Evolutionary conservation across 2,888 invertebrate genomes (phyloP).

Genomic region (Papilio protenor): DNA sequence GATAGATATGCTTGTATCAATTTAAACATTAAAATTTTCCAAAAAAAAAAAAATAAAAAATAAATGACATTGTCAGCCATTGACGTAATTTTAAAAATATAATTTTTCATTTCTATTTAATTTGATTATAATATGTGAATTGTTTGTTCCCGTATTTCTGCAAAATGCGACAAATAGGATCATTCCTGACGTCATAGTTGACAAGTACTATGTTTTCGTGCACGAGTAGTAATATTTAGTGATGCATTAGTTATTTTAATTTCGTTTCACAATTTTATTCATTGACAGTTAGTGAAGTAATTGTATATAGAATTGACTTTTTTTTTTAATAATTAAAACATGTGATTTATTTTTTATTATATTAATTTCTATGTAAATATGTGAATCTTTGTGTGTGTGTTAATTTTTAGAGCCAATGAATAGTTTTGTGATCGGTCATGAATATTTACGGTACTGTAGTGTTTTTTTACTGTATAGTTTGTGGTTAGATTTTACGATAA

Average conservation of each 20-base stretch:
- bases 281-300: constrained; percentile 41
- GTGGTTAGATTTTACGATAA: constrained; percentile 67
- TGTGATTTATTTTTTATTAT: constrained; percentile 36
- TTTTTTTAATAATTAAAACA: constrained; percentile 11
- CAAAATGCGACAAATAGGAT: no score
- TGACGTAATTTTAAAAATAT: no score
- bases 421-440: constrained; percentile 69
- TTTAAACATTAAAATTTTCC: no score
- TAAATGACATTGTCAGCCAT: no score
- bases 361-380: constrained; percentile 76
- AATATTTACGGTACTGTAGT: constrained; percentile 69
- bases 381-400: constrained; percentile 74
- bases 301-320: constrained; percentile 41
- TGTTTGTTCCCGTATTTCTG: no score
- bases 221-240: constrained; percentile 15
- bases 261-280: constrained; percentile 34
- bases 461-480: constrained; percentile 77
- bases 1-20: no score
- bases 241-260: constrained; percentile 35
- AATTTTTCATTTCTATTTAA: no score
- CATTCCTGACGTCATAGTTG: background rate
- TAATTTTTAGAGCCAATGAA: constrained; percentile 68
- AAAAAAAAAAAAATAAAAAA: no score
- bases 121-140: no score
- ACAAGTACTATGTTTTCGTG: background rate